phyloP scores from a whole-genome alignment of 2,888 invertebrate species.

The Caenorhabditis becei region DNA sequence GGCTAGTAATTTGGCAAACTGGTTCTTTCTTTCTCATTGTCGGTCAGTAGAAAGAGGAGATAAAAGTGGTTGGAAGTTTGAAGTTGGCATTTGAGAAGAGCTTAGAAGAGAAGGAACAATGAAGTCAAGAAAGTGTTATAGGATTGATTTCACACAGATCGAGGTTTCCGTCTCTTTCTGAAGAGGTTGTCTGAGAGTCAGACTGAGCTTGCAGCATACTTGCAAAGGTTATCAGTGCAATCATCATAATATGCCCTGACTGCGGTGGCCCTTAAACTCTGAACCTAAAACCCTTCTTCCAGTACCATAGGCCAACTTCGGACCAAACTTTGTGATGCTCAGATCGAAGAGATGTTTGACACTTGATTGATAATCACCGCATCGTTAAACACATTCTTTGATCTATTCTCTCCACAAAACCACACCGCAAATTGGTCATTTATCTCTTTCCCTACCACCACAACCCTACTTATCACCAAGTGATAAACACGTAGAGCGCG shows the following conservation, averaged over 20 bases:
- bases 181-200: too few species aligned
- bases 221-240: too few species aligned
- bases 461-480: constrained; percentile 50
- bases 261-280: too few species aligned
- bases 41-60: constrained; percentile 24
- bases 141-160: too few species aligned
- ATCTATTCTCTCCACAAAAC: constrained; percentile 32
- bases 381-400: constrained; percentile 35
- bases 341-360: neutral
- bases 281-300: too few species aligned
- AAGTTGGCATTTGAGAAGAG: neutral
- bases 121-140: too few species aligned
- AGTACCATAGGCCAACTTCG: too few species aligned
- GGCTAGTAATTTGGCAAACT: constrained; percentile 55
- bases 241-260: too few species aligned
- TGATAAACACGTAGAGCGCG: constrained; percentile 41
- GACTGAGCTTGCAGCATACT: too few species aligned
- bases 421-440: constrained; percentile 32
- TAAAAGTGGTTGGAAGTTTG: constrained; percentile 3
- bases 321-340: too few species aligned
- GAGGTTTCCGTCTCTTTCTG: too few species aligned
- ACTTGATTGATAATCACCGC: neutral
- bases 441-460: constrained; percentile 39
- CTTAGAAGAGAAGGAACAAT: too few species aligned
- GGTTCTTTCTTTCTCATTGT: constrained; percentile 15